These are phyloP conservation scores for Zaprionus davidi DNA, from an alignment of 1,140 invertebrate species.

Conservation along the genomic window DNA sequence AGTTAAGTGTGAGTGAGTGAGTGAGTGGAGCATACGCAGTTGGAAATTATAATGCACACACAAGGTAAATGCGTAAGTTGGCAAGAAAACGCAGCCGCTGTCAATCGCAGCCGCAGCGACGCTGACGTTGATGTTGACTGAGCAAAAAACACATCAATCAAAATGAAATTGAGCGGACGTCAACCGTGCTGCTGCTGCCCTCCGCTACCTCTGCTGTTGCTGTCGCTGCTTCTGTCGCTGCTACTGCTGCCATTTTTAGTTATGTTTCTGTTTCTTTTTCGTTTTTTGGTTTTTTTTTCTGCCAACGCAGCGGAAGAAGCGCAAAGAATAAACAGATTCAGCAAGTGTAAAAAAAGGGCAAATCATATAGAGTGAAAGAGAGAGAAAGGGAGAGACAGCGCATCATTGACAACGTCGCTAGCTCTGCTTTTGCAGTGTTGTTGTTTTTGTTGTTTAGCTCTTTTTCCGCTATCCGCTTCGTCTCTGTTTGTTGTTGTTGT, in stretches of 20 bases:
- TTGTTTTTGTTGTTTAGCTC: constrained; percentile 14
- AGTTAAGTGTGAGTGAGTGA: too few species aligned
- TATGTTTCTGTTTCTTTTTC: constrained; percentile 15
- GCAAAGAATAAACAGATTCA: constrained; percentile 29
- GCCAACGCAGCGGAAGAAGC: constrained; percentile 52
- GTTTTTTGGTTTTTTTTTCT: constrained; percentile 40
- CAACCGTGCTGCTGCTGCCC: constrained; percentile 38
- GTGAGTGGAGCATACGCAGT: background rate
- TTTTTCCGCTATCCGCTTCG: constrained; percentile 28
- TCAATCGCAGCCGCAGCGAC: constrained; percentile 51
- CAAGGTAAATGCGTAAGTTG: constrained; percentile 59
- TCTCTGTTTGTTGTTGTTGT: constrained; percentile 16
- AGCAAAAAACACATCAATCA: constrained; percentile 63
- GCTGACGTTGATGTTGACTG: constrained; percentile 7
- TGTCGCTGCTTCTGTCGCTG: constrained; percentile 6
- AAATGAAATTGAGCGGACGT: constrained; percentile 54
- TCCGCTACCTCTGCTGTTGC: constrained; percentile 18
- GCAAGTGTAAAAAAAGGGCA: constrained; percentile 26
- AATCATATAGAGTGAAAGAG: constrained; percentile 1
- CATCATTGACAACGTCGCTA: constrained; percentile 7
- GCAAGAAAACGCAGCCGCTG: constrained; percentile 36
- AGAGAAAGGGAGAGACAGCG: background rate
- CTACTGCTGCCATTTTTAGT: constrained; percentile 14
- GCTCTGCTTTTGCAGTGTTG: constrained; percentile 40
- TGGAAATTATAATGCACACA: constrained; percentile 9